These are phyloP conservation scores for Matsumurasca onukii DNA, from an alignment of 1,140 invertebrate genomes.

Conservation along the genomic window DNA sequence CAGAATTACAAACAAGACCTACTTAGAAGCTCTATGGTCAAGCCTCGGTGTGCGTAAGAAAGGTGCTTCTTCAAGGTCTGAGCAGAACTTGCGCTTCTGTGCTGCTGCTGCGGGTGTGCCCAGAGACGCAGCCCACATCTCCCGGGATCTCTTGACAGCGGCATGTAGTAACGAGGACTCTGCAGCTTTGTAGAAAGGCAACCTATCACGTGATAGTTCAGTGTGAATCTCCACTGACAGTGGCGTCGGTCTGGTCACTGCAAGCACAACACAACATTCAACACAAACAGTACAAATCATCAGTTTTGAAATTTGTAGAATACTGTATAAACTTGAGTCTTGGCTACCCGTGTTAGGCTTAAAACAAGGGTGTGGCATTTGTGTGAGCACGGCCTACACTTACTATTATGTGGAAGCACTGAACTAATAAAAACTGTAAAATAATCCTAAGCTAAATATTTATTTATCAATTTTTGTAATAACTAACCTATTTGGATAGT, in stretches of 20 bases:
- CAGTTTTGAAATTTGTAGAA: too few species aligned
- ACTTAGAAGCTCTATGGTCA: background rate
- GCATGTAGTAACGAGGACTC: constrained; percentile 8
- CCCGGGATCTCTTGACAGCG: constrained; percentile 17
- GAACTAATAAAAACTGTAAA: too few species aligned
- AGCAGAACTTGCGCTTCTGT: constrained; percentile 13
- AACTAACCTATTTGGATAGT: too few species aligned
- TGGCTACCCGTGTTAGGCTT: too few species aligned
- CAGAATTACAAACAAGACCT: background rate
- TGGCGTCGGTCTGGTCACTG: constrained; percentile 28
- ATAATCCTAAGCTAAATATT: too few species aligned
- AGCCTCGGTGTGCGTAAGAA: constrained; percentile 27
- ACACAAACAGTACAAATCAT: background rate
- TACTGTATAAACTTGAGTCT: too few species aligned
- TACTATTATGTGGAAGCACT: too few species aligned
- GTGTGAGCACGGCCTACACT: too few species aligned
- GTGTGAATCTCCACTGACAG: constrained; percentile 24
- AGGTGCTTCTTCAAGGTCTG: constrained; percentile 25
- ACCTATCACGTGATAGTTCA: background rate
- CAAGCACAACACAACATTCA: background rate
- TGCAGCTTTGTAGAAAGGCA: constrained; percentile 12
- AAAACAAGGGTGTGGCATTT: too few species aligned
- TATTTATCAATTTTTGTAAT: too few species aligned
- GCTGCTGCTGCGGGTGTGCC: constrained; percentile 24
- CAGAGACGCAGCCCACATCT: constrained; percentile 21